Evolutionary conservation across 1,140 invertebrate species (phyloP).

Genomic region (Eumaeus atala): DNA sequence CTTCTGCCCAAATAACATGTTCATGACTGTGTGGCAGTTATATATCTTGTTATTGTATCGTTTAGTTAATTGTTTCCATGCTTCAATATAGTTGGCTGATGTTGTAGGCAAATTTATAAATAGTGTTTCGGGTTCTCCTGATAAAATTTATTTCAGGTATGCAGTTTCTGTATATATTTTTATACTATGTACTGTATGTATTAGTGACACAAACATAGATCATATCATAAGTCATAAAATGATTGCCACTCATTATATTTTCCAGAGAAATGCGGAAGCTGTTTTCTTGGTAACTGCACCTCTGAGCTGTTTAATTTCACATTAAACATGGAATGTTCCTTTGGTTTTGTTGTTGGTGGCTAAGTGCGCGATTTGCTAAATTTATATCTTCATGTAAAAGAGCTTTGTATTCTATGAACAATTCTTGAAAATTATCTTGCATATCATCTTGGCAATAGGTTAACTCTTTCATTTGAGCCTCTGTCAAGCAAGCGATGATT

Average conservation of each 20-base stretch:
- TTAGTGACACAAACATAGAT: conserved; percentile 30
- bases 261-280: conserved; percentile 26
- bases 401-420: conserved; percentile 22
- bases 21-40: conserved; percentile 29
- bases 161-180: conserved; percentile 26
- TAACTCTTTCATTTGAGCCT: background rate
- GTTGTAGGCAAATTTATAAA: conserved; percentile 23
- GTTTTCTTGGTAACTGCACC: conserved; percentile 24
- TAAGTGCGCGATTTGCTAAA: background rate
- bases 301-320: background rate
- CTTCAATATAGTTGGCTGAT: conserved; percentile 25
- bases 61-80: conserved; percentile 22
- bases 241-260: conserved; percentile 36
- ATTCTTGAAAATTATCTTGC: conserved; percentile 22
- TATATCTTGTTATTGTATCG: conserved; percentile 29
- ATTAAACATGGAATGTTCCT: background rate
- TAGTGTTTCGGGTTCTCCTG: conserved; percentile 21
- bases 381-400: conserved; percentile 15
- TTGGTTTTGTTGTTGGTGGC: background rate
- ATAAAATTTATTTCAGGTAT: conserved; percentile 28
- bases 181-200: conserved; percentile 27
- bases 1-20: conserved; percentile 24
- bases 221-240: conserved; percentile 29
- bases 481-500: no score
- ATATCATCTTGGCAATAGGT: conserved; percentile 19